phyloP scores from a whole-genome alignment of 2,797 vertebrate genomes.

The Forpus xanthops region DNA sequence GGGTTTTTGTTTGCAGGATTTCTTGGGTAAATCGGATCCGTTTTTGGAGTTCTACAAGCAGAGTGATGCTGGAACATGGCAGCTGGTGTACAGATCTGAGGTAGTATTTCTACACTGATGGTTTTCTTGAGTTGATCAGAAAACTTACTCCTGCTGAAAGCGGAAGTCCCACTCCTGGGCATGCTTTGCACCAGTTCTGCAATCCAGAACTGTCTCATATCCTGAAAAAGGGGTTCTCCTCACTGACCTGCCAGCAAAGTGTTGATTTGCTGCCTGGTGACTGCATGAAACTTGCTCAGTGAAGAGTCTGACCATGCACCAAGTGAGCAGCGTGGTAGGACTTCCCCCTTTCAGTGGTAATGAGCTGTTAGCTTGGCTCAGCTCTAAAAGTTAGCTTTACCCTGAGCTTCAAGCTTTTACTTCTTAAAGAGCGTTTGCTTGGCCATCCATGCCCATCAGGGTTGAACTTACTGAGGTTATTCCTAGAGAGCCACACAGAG shows the following conservation, averaged over 20 bases:
- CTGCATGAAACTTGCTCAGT: neutral
- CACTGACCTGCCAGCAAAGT: neutral
- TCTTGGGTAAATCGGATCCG: conserved; percentile 93
- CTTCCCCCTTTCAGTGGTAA: neutral
- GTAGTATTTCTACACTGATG: conserved; percentile 50
- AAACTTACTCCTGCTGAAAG: neutral
- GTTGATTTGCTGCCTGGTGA: neutral
- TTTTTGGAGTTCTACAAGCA: conserved; percentile 91
- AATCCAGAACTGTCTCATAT: neutral
- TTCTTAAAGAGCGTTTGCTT: neutral
- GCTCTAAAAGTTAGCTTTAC: neutral
- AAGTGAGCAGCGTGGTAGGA: neutral
- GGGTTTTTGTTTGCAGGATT: conserved; percentile 78
- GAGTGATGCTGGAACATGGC: conserved; percentile 84
- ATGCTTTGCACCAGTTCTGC: neutral
- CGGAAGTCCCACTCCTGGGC: neutral
- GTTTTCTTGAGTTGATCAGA: neutral
- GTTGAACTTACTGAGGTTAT: neutral
- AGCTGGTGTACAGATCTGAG: conserved; percentile 90
- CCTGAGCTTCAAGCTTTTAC: neutral
- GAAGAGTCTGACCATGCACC: neutral
- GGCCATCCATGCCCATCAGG: fast-evolving
- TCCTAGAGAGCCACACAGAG: neutral
- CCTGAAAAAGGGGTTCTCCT: neutral
- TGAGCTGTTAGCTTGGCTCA: neutral